Evolutionary conservation across 2,888 invertebrate genomes (phyloP), one percentile per base, ranked within the genome.

Genomic region (Ophion ellenae): DNA sequence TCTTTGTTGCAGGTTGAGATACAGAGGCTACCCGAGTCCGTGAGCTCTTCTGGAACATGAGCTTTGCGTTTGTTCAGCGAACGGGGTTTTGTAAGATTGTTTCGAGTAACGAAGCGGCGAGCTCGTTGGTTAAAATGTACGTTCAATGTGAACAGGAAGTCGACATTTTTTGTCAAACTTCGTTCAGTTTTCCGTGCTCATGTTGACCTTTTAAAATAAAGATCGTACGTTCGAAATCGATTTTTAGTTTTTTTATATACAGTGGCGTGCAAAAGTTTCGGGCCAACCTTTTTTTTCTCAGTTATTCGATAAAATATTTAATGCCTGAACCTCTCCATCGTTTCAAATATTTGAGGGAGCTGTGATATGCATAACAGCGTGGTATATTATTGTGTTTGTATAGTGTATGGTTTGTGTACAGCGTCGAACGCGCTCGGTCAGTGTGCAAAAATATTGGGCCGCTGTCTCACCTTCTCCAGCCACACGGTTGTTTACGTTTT

Each of bases 1-100:
- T 79, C 73, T 84, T 83, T 36, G 77, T 90, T 90, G 28, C 86
- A 93, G 93, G 81, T 90, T 53, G 93, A 93, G 87, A 85, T 93
- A 57, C 89, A 90, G 77, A 87, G 80, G 36, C 86, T 93, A 80
- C 91, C 92, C 24, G 90, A 91, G 69, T 71, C 88, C 11, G 83
- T 92, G 45, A 75, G 57, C 3, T 28, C 61, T 28, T 74, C 83
- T 7, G 59, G 83, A 28, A 14, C 6, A 11, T 10, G 28, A 32
- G n/a, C 57, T 70, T 17, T 59, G 11, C n/a, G 20, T 28, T 36
- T 36, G 40, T 69, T 64, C 24, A 81, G 74, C 47, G 61, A 14
- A 11, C 53, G 53, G 11, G 11, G 53, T 28, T 67, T 77, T 75
- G 32, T 36, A 47, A 67, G 14, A 63, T 14, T 45, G 76, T 76